Evolutionary conservation across 2,797 vertebrate genomes (phyloP).

Genomic region (Chaetophractus vellerosus): DNA sequence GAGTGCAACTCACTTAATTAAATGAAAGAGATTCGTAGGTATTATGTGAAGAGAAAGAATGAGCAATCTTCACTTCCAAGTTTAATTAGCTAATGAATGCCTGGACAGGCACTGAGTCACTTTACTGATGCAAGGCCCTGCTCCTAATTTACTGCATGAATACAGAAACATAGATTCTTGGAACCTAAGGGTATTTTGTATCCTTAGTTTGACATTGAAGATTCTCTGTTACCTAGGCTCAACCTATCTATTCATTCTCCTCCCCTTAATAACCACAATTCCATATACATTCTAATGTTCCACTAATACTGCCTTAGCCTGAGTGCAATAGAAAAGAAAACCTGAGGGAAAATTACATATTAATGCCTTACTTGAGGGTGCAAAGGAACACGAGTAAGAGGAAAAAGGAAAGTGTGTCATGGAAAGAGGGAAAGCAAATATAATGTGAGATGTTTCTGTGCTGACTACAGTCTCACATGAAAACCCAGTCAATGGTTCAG

Average conservation of each 20-base stretch:
- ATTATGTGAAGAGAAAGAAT: slow-evolving; percentile 51
- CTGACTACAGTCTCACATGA: neutral
- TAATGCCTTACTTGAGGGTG: neutral
- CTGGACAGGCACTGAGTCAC: neutral
- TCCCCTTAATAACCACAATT: neutral
- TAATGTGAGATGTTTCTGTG: neutral
- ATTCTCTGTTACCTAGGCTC: neutral
- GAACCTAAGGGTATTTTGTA: neutral
- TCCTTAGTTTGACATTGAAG: slow-evolving; percentile 22
- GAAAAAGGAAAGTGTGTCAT: neutral
- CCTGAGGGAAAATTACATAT: neutral
- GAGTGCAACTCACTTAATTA: slow-evolving; percentile 30
- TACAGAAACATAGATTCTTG: neutral
- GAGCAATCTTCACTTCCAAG: neutral
- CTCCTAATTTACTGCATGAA: neutral
- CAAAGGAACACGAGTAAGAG: neutral
- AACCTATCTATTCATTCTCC: neutral
- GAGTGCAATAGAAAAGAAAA: neutral
- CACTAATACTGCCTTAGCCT: neutral
- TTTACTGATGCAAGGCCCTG: neutral
- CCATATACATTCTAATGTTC: neutral
- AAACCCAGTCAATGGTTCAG: neutral
- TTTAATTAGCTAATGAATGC: slow-evolving; percentile 76
- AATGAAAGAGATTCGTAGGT: slow-evolving; percentile 29
- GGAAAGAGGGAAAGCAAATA: neutral